These are phyloP conservation scores for Dicentrarchus labrax DNA, from an alignment of 2,113 vertebrate genomes.

Conservation along the genomic window DNA sequence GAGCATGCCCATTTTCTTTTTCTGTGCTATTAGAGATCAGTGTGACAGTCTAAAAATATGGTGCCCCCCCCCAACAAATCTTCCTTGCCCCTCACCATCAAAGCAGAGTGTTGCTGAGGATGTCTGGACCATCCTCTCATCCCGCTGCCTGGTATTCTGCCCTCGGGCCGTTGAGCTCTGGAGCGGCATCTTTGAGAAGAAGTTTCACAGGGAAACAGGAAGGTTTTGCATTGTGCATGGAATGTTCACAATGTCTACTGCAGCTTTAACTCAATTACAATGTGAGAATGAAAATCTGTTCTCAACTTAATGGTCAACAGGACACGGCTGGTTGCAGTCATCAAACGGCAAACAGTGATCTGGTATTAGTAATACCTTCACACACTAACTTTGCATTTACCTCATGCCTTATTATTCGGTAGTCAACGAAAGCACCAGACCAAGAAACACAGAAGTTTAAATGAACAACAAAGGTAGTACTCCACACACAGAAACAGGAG, in stretches of 20 bases:
- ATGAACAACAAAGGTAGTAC: too few relatives aligned
- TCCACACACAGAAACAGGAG: not conserved
- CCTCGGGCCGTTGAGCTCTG: not conserved
- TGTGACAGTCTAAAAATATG: too few relatives aligned
- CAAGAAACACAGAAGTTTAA: too few relatives aligned
- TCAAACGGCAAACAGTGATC: not conserved
- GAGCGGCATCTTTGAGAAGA: not conserved
- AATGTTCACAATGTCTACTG: too few relatives aligned
- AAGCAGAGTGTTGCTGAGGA: too few relatives aligned
- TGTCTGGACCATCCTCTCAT: too few relatives aligned
- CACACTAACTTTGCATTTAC: not conserved
- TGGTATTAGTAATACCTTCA: not conserved
- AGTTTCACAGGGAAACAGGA: too few relatives aligned
- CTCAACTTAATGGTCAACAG: rapidly evolving
- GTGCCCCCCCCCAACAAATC: too few relatives aligned
- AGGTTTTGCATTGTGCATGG: too few relatives aligned
- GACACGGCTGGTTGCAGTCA: not conserved
- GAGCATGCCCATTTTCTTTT: too few relatives aligned
- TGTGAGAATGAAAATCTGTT: not conserved
- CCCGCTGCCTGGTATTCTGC: not conserved
- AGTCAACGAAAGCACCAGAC: not conserved
- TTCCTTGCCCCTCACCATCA: too few relatives aligned
- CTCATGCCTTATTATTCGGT: not conserved
- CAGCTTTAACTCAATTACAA: not conserved
- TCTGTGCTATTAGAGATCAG: too few relatives aligned